These are phyloP conservation scores for Malurus leucopterus DNA, from an alignment of 2,797 vertebrate genomes.

Conservation along the genomic window DNA sequence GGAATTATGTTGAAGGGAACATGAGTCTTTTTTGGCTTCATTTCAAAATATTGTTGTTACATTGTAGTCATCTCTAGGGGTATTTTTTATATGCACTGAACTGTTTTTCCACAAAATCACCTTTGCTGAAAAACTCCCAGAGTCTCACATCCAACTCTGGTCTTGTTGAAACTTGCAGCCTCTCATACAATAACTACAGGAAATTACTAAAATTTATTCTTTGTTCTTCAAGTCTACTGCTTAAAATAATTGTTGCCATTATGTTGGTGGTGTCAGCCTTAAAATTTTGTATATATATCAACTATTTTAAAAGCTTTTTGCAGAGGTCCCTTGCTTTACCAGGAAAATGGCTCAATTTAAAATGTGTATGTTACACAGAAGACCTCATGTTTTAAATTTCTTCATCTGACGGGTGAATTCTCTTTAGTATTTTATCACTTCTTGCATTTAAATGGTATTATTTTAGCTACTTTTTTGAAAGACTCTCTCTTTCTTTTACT, in stretches of 20 bases:
- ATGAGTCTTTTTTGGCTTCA: neutral
- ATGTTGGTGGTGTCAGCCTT: neutral
- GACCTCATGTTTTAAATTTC: neutral
- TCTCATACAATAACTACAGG: neutral
- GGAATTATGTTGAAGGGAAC: neutral
- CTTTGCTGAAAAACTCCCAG: neutral
- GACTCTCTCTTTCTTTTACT: neutral
- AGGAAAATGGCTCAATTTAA: neutral
- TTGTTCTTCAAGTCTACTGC: neutral
- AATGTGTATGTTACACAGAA: neutral
- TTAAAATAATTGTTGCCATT: neutral
- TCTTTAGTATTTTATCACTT: conserved; percentile 12
- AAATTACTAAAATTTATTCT: neutral
- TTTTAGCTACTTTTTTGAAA: conserved; percentile 19
- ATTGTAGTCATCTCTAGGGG: neutral
- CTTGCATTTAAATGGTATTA: conserved; percentile 13
- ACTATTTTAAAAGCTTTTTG: neutral
- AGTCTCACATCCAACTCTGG: neutral
- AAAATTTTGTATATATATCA: neutral
- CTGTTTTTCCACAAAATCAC: neutral
- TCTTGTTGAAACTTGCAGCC: neutral
- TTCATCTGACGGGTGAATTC: conserved; percentile 12
- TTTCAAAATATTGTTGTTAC: conserved; percentile 33
- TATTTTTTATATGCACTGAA: neutral
- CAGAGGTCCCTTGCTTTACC: neutral